Evolutionary conservation across 2,888 invertebrate species (phyloP), one percentile per base, ranked within the genome.

Genomic region (Phaedon cochleariae): DNA sequence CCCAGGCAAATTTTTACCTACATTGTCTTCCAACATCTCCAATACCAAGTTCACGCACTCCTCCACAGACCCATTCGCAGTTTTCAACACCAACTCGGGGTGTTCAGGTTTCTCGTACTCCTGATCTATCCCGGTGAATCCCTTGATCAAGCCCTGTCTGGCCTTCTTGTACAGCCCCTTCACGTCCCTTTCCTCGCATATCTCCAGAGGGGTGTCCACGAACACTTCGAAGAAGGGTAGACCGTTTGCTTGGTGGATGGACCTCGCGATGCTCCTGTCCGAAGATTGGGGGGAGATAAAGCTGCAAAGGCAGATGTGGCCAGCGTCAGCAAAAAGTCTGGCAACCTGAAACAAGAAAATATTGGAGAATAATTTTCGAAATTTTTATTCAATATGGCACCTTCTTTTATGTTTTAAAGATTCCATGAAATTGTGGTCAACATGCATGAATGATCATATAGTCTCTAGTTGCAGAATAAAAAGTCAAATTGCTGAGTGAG

Each of bases 121-220:
- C 74, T 95, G 94, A 76, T 97, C 97, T 68, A 98, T 95, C 48
- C 98, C 98, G n/a, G 92, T 92, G 77, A 92, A 92, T 0, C 91
- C 90, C 84, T 91, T 87, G 70, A 99, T 97, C 62, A 91, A 87
- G 51, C 98, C 98, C 70, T 94, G 92, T 59, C 98, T 88, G 0
- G 98, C 98, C 83, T 97, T 98, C 84, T 96, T 96, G 85, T 98
- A 98, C n/a, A 98, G 87, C 0, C 97, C 97, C 81, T 98, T 98
- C 0, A 94, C 94, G 80, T 99, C 98, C 57, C 98, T 86, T 71
- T 91, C 86, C 80, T 99, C 98, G 84, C 98, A 98, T 7, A 97
- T 90, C 59, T 92, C 89, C 18, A 99, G 82, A 0, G 98, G 95
- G 0, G 98, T 97, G 82, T 96, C 94, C 12, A 98, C 92, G 84